Percentiles rank a stretch among this genome's conserved stretches.
Conservation (phyloP, 2,888 invertebrate genomes). For the Taenaris catops region DNA sequence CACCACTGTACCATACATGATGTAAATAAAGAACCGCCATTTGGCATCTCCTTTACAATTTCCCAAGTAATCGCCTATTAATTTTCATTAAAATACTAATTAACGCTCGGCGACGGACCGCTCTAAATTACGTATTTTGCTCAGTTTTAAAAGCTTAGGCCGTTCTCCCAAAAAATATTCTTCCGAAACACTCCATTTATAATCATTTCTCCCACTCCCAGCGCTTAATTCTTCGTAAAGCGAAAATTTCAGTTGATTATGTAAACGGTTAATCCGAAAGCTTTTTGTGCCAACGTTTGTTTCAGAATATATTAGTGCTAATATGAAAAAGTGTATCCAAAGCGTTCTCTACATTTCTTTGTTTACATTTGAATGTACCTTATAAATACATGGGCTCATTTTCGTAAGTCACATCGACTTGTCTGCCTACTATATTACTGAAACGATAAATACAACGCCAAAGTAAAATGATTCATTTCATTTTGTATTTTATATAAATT, state of each 20-base stretch:
- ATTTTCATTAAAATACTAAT: conserved; percentile 72
- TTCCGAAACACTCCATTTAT: conserved; percentile 58
- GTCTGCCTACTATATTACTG: no score
- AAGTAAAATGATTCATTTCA: no score
- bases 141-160: conserved; percentile 54
- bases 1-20: no score
- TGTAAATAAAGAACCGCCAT: conserved; percentile 12
- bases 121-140: conserved; percentile 56
- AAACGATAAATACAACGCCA: no score
- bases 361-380: no score
- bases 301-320: conserved; percentile 8
- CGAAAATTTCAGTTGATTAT: conserved; percentile 49
- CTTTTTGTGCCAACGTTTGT: conserved; percentile 27
- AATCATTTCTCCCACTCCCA: conserved; percentile 29
- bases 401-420: no score
- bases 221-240: conserved; percentile 42
- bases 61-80: conserved; percentile 61
- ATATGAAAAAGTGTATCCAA: not conserved
- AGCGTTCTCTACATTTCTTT: not conserved
- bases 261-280: conserved; percentile 43
- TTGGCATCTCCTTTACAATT: conserved; percentile 41
- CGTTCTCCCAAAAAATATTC: conserved; percentile 50
- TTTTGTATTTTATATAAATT: no score
- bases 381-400: no score
- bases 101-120: conserved; percentile 51